phyloP scores from a whole-genome alignment of 2,797 vertebrate species.

The Spondyliosoma cantharus region DNA sequence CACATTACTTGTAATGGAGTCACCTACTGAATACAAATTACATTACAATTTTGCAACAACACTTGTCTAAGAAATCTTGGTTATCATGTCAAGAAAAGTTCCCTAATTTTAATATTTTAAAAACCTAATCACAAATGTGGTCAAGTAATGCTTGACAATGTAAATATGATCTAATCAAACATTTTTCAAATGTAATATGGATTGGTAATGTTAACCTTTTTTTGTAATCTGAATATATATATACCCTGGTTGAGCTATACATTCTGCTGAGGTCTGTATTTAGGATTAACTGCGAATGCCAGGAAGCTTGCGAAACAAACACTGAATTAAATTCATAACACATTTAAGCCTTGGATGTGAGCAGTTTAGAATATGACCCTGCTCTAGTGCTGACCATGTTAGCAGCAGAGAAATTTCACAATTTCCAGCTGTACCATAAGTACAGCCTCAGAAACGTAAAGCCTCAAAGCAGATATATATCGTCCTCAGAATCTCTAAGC shows the following conservation, averaged over 20 bases:
- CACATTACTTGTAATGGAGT: too few relatives aligned
- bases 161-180: too few relatives aligned
- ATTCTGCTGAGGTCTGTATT: not conserved
- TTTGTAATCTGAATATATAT: too few relatives aligned
- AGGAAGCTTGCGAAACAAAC: not conserved
- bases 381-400: slow-evolving; percentile 61
- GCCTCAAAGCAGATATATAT: slow-evolving; percentile 80
- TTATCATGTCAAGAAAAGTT: too few relatives aligned
- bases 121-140: too few relatives aligned
- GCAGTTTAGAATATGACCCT: slow-evolving; percentile 60
- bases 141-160: too few relatives aligned
- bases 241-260: not conserved
- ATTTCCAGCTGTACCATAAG: slow-evolving; percentile 63
- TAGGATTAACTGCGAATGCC: not conserved
- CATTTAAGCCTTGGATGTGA: slow-evolving; percentile 14
- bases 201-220: too few relatives aligned
- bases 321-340: slow-evolving; percentile 8
- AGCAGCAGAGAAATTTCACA: slow-evolving; percentile 74
- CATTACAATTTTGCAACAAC: too few relatives aligned
- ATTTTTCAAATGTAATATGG: too few relatives aligned
- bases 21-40: too few relatives aligned
- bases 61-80: too few relatives aligned
- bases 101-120: too few relatives aligned
- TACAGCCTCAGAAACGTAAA: slow-evolving; percentile 68
- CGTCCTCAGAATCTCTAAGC: slow-evolving; percentile 76